phyloP scores from a whole-genome alignment of 2,113 vertebrate genomes.

The Bostrychus sinensis region DNA sequence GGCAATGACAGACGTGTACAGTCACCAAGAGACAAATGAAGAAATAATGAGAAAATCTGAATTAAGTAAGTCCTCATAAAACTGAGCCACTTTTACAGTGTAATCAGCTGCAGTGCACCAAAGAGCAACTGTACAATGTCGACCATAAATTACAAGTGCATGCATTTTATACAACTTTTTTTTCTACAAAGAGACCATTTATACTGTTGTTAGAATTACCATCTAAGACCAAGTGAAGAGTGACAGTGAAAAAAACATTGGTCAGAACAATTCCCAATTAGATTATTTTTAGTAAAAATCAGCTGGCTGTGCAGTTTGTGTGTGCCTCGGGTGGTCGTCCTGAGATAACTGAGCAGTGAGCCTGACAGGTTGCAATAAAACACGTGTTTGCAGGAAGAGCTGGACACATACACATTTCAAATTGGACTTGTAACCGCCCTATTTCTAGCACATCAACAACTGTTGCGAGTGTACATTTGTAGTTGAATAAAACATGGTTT shows the following conservation, averaged over 20 bases:
- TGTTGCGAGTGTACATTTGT: constrained; percentile 84
- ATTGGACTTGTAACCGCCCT: constrained; percentile 78
- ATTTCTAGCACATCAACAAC: constrained; percentile 82
- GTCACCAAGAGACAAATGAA: constrained; percentile 64
- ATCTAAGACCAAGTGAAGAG: neutral
- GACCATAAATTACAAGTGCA: neutral
- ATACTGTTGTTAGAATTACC: neutral
- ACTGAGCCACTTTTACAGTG: neutral
- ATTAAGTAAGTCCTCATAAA: constrained; percentile 20
- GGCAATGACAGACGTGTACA: constrained; percentile 70
- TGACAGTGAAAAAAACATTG: neutral
- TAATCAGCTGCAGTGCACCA: neutral
- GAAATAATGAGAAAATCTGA: constrained; percentile 59
- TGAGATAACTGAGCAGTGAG: constrained; percentile 48
- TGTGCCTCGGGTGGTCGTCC: constrained; percentile 22
- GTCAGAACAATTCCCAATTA: constrained; percentile 31
- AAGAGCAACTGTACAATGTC: neutral
- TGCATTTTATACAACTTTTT: neutral
- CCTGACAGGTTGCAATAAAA: constrained; percentile 71
- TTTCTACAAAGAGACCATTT: neutral
- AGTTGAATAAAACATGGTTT: constrained; percentile 85
- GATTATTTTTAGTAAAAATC: constrained; percentile 35
- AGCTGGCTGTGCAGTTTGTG: constrained; percentile 25
- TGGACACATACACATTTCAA: constrained; percentile 57
- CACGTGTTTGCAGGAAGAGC: constrained; percentile 32